Evolutionary conservation across 2,797 vertebrate species (phyloP).

Genomic region (Paguma larvata): DNA sequence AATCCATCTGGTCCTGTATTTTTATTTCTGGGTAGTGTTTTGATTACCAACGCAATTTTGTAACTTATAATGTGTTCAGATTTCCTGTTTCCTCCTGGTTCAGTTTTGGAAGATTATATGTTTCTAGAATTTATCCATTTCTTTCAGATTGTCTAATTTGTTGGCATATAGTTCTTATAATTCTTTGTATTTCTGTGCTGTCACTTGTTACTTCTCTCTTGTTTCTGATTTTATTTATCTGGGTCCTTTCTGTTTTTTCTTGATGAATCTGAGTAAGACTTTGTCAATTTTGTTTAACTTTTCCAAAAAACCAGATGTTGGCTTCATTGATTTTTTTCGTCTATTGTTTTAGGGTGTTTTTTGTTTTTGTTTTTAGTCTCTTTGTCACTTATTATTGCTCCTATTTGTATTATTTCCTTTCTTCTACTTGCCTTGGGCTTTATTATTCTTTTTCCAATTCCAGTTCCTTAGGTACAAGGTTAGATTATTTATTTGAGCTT

Average conservation of each 20-base stretch:
- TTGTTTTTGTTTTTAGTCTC: too few species aligned
- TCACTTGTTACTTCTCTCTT: neutral
- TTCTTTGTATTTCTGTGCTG: neutral
- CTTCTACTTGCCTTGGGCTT: neutral
- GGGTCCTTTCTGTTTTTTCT: neutral
- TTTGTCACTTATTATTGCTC: neutral
- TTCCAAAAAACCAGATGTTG: neutral
- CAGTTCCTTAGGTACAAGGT: neutral
- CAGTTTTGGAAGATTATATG: neutral
- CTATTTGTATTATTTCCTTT: neutral
- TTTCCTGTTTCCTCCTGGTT: neutral
- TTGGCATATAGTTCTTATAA: neutral
- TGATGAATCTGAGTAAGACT: neutral
- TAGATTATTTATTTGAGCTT: neutral
- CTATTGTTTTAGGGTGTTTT: neutral
- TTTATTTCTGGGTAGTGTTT: neutral
- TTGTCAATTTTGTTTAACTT: neutral
- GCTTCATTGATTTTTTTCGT: neutral
- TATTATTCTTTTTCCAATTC: too few species aligned
- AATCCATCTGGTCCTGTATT: neutral
- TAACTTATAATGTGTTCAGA: neutral
- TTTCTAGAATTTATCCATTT: neutral
- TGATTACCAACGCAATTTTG: neutral
- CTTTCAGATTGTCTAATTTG: neutral
- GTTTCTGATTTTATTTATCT: neutral